Percentiles rank a stretch among this genome's conserved stretches.
Evolutionary conservation across 2,113 vertebrate genomes (phyloP).

Genomic region (Patagioenas fasciata): DNA sequence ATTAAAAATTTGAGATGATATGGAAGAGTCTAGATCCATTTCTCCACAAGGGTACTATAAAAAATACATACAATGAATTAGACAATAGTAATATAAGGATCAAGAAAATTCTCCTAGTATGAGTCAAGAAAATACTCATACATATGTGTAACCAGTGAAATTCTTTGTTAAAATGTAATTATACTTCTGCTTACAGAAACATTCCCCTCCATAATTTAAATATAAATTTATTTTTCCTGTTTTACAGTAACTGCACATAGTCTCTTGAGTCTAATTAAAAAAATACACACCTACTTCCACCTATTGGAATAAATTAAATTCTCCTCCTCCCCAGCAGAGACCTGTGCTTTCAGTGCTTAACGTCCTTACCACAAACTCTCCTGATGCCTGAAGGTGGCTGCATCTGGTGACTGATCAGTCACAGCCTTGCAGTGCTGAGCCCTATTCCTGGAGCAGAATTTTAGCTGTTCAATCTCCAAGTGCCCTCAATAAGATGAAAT

Average conservation of each 20-base stretch:
- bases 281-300: neutral
- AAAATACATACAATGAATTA: neutral
- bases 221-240: neutral
- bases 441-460: neutral
- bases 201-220: neutral
- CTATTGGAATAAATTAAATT: neutral
- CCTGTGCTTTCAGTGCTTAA: neutral
- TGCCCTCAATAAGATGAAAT: neutral
- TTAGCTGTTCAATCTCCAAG: neutral
- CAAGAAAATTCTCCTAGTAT: neutral
- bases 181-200: neutral
- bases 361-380: neutral
- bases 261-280: neutral
- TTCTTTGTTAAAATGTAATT: neutral
- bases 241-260: neutral
- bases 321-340: neutral
- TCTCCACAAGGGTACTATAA: conserved; percentile 56
- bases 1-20: conserved; percentile 70
- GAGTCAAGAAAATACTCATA: neutral
- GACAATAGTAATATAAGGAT: neutral
- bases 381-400: neutral
- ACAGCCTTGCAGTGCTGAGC: neutral
- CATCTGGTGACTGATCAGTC: neutral
- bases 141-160: neutral
- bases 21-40: conserved; percentile 63